A percentile compares a stretch with the other conserved stretches of the same genome.
These are phyloP conservation scores for Epizoanthus scotinus DNA, from an alignment of 92 coral and sea anemone species.

Conservation along the genomic window DNA sequence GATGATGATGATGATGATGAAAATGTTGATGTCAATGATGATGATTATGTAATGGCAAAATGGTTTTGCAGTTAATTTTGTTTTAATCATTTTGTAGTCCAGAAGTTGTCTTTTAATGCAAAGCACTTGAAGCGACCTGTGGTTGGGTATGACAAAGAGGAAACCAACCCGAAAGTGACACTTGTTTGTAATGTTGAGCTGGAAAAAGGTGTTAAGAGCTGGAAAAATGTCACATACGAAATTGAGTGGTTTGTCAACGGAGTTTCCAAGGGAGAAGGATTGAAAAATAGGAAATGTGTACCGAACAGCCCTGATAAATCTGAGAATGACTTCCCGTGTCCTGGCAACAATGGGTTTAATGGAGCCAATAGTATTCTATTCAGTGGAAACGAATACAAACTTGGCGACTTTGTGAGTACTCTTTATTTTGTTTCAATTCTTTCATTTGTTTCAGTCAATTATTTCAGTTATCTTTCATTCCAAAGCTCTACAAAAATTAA, in stretches of 20 bases:
- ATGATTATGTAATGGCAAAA: no score
- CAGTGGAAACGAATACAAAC: neutral
- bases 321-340: slow-evolving; percentile 25
- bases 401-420: slow-evolving; percentile 29
- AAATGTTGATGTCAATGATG: no score
- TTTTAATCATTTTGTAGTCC: slow-evolving; percentile 4
- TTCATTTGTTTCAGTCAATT: no score
- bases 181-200: slow-evolving; percentile 29
- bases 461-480: no score
- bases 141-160: slow-evolving; percentile 26
- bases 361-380: neutral
- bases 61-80: neutral
- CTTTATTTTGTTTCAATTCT: neutral
- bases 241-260: slow-evolving; percentile 27
- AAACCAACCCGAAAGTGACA: neutral
- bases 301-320: neutral
- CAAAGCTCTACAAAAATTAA: no score
- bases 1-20: no score
- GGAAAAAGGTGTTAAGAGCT: slow-evolving; percentile 3
- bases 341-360: slow-evolving; percentile 23
- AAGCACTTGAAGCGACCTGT: slow-evolving; percentile 17
- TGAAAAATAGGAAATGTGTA: neutral
- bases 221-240: slow-evolving; percentile 35
- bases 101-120: slow-evolving; percentile 12
- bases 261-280: neutral